phyloP scores from a whole-genome alignment of 2,113 vertebrate genomes.

The Phrynosoma platyrhinos region DNA sequence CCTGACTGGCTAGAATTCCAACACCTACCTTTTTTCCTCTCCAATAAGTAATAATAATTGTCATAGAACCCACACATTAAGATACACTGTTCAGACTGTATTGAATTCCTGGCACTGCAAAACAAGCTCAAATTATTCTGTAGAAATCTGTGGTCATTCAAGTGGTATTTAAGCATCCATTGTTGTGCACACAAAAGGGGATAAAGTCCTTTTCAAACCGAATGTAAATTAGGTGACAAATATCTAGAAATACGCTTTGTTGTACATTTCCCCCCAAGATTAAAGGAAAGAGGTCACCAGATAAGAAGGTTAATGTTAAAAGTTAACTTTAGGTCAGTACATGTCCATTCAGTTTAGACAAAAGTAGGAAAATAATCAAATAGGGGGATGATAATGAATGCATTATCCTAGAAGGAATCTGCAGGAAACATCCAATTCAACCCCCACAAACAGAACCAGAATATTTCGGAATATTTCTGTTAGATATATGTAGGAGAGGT shows the following conservation, averaged over 20 bases:
- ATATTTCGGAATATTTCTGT: background rate
- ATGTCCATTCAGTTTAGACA: conserved; percentile 31
- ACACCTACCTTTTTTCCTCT: background rate
- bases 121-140: background rate
- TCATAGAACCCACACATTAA: background rate
- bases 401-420: background rate
- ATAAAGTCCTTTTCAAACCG: conserved; percentile 29
- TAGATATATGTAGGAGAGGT: background rate
- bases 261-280: conserved; percentile 40
- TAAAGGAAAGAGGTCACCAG: conserved; percentile 55
- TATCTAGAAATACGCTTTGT: conserved; percentile 54
- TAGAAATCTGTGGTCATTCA: background rate
- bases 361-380: background rate
- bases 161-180: background rate
- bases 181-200: background rate
- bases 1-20: background rate
- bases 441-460: background rate
- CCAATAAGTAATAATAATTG: rapidly evolving
- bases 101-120: rapidly evolving
- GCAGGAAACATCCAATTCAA: background rate
- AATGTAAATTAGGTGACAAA: conserved; percentile 58
- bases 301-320: conserved; percentile 48
- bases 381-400: background rate
- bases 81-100: background rate
- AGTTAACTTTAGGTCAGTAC: conserved; percentile 58